Conservation (phyloP, 2,888 invertebrate species). For the Crocallis elinguaria region DNA sequence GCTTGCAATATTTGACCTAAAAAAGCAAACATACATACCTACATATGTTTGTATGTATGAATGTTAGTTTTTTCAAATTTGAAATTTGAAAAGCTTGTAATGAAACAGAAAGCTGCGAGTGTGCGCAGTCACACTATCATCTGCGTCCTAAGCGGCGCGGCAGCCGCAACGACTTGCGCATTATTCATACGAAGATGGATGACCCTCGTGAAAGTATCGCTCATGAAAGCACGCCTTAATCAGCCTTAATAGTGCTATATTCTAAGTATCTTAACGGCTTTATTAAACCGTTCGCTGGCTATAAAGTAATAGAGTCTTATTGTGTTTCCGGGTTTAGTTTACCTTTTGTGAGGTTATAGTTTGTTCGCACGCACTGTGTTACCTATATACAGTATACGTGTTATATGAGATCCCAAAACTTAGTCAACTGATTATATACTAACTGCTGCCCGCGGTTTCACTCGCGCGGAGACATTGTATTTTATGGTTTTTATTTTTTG, state of each 20-base stretch:
- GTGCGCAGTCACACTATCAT: background rate
- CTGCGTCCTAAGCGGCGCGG: conserved; percentile 18
- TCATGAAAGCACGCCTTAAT: conserved; percentile 25
- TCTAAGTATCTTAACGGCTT: conserved; percentile 21
- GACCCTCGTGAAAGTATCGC: conserved; percentile 43
- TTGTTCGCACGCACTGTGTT: conserved; percentile 27
- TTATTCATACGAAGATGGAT: conserved; percentile 50
- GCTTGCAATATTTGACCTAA: too few relatives aligned
- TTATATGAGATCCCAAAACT: background rate
- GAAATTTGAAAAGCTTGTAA: too few relatives aligned
- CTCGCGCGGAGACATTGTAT: too few relatives aligned
- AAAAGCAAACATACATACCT: too few relatives aligned
- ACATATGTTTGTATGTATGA: too few relatives aligned
- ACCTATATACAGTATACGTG: conserved; percentile 14
- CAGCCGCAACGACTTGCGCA: conserved; percentile 35
- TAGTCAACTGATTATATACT: too few relatives aligned
- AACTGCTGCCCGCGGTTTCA: too few relatives aligned
- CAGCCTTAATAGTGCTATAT: conserved; percentile 18
- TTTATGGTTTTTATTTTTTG: too few relatives aligned
- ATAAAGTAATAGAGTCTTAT: conserved; percentile 18
- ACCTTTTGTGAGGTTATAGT: conserved; percentile 24
- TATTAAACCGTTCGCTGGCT: conserved; percentile 19
- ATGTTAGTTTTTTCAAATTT: too few relatives aligned
- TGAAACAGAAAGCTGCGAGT: background rate
- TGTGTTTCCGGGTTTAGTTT: conserved; percentile 20